phyloP scores from a whole-genome alignment of 2,797 vertebrate species.

The Neostethus bicornis region DNA sequence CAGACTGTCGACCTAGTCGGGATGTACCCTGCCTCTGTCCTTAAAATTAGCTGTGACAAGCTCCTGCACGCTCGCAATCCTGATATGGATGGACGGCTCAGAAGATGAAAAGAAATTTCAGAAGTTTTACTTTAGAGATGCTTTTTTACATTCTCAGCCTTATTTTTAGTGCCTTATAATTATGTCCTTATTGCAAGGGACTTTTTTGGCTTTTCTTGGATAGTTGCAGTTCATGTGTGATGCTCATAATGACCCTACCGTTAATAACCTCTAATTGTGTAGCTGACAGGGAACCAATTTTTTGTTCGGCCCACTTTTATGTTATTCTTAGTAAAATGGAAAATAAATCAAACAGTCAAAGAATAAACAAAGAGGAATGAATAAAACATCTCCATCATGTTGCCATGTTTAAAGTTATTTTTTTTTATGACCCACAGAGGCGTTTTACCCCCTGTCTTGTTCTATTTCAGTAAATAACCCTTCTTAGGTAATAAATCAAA shows the following conservation, averaged over 20 bases:
- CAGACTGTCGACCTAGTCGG: too few relatives aligned
- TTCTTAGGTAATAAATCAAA: conserved; percentile 65
- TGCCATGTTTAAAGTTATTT: conserved; percentile 35
- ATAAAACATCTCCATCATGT: conserved; percentile 1
- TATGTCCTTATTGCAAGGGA: not conserved
- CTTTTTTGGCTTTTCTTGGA: not conserved
- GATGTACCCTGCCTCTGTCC: too few relatives aligned
- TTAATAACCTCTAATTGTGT: not conserved
- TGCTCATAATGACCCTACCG: not conserved
- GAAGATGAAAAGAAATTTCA: too few relatives aligned
- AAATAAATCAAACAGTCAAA: not conserved
- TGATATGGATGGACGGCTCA: too few relatives aligned
- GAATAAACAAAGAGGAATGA: not conserved
- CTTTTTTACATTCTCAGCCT: too few relatives aligned
- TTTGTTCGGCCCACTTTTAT: not conserved
- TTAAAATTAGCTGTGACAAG: too few relatives aligned
- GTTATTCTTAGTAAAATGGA: not conserved
- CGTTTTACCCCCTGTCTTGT: conserved; percentile 48
- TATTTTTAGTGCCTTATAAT: too few relatives aligned
- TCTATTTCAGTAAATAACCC: conserved; percentile 59
- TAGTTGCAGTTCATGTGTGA: not conserved
- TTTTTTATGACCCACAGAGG: conserved; percentile 51
- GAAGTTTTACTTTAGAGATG: too few relatives aligned
- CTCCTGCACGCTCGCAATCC: too few relatives aligned
- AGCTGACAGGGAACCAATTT: not conserved